These are phyloP conservation scores for Rhizomys pruinosus DNA, from an alignment of 2,113 vertebrate genomes.

Conservation along the genomic window DNA sequence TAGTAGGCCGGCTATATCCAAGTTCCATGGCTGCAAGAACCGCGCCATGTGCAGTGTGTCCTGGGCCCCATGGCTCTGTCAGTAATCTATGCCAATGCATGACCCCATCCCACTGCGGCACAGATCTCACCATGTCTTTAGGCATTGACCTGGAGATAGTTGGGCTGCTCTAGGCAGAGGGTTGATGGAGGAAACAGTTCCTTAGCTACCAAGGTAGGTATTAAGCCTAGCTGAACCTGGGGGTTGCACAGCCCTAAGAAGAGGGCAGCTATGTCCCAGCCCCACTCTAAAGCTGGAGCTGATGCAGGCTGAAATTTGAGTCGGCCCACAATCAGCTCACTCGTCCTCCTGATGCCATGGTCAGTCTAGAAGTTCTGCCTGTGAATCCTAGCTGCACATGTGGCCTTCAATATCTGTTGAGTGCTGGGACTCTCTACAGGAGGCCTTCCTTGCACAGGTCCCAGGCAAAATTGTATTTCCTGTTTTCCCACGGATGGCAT, in stretches of 20 bases:
- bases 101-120: neutral
- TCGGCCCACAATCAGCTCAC: neutral
- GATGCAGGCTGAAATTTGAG: neutral
- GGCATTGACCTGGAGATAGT: neutral
- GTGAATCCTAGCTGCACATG: too few species aligned
- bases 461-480: too few species aligned
- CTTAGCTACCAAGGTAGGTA: neutral
- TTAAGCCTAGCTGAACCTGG: neutral
- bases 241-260: neutral
- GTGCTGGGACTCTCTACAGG: too few species aligned
- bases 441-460: too few species aligned
- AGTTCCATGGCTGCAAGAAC: neutral
- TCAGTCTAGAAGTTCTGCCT: too few species aligned
- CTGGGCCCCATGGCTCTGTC: neutral
- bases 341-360: neutral
- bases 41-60: too few species aligned
- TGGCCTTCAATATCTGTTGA: too few species aligned
- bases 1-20: too few species aligned
- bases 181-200: neutral
- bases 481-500: too few species aligned
- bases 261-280: neutral
- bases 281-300: neutral
- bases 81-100: neutral
- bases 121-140: neutral
- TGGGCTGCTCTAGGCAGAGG: neutral